Base-by-base conservation (phyloP, 2,113 vertebrate genomes). In the Brachypodius melanocephalos region DNA sequence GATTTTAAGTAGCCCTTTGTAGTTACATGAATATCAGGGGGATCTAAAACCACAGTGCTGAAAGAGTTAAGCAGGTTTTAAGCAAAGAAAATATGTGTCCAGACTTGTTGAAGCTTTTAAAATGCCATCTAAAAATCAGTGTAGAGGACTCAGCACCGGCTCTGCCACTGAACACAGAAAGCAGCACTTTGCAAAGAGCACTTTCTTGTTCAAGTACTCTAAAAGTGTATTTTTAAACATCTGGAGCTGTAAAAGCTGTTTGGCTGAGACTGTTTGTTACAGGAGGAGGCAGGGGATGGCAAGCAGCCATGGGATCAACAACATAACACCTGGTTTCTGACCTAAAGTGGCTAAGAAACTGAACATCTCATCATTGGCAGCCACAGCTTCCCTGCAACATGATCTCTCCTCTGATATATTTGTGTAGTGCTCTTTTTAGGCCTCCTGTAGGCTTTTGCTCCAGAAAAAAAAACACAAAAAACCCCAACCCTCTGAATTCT, bases 351-450 rank as follows among this genome's bases (percentile, higher is more conserved):
- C 85, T 88, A 80, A 88, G 75, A 95, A 96, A 93, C 75, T 77
- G 88, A 93, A 95, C 92, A 84, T 57, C 57, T 82, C 88, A 48
- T 80, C 63, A 69, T 5, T 93, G 91, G 92, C 93, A 96, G 49
- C 55, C 88, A 43, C 91, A 68, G 88, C 91, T 93, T 89, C 77
- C 57, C 66, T 93, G 91, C 79, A 96, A 96, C 49, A 25, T 36
- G 95, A 96, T 95, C 93, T 93, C 76, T 87, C 76, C 75, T 68
- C 77, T 93, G 85, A 88, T 94, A 73, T 88, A 96, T 97, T 96
- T 94, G 85, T 69, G 49, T 93, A 93, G 95, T 36, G 67, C 49
- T 87, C 88, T 59, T 82, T 95, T 62, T 73, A 89, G 85, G 73
- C 83, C 86, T 96, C 96, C 87, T 63, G 55, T 62, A 82, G 73